A percentile compares a stretch with the other conserved stretches of the same genome.
Conservation (phyloP, 2,888 invertebrate genomes). For the Megamerina dolium region DNA sequence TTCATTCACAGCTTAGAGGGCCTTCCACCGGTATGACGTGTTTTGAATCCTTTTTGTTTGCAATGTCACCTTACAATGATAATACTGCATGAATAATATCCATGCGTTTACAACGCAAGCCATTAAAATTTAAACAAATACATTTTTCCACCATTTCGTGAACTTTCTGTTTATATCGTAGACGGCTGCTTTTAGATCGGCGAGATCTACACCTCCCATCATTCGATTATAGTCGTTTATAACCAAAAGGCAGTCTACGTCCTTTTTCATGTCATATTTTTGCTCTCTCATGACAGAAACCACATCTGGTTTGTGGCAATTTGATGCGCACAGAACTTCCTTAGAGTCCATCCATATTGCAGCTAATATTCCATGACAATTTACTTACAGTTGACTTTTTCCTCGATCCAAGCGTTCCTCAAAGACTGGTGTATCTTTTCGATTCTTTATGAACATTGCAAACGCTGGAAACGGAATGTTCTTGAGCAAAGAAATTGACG, state of each 20-base stretch:
- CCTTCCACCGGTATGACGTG: neutral
- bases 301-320: neutral
- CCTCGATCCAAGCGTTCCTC: neutral
- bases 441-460: neutral
- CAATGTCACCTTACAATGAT: neutral
- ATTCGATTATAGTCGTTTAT: constrained; percentile 14
- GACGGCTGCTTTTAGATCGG: constrained; percentile 15
- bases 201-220: constrained; percentile 14
- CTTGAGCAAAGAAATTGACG: too few species aligned
- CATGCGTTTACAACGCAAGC: too few species aligned
- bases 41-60: neutral
- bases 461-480: neutral
- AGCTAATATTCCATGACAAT: too few species aligned
- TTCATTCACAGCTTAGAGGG: neutral
- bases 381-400: neutral
- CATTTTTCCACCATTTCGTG: constrained; percentile 16
- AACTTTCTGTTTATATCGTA: constrained; percentile 14
- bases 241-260: constrained; percentile 4
- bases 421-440: constrained; percentile 1
- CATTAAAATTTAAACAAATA: constrained; percentile 11
- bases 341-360: too few species aligned
- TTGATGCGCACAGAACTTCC: neutral
- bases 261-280: neutral
- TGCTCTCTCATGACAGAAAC: neutral
- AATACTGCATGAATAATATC: neutral